Conservation (phyloP, 2,888 invertebrate genomes). For the Ramazzottius varieornatus region DNA sequence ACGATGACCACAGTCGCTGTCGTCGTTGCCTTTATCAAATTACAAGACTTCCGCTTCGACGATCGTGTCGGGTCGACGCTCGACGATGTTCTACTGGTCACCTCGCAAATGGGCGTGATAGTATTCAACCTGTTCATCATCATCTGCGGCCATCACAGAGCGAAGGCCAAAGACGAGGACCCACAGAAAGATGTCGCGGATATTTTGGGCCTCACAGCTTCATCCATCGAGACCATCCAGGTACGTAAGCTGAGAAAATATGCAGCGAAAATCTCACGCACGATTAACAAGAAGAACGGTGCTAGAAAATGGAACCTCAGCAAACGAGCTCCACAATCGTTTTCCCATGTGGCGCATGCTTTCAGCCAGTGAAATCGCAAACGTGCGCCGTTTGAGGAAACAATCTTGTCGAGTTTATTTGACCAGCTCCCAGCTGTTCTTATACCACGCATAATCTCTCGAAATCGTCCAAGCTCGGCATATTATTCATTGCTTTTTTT, state of each 20-base stretch:
- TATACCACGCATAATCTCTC: neutral
- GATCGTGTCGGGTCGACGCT: conserved; percentile 51
- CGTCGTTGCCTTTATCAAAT: conserved; percentile 44
- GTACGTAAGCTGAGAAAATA: neutral
- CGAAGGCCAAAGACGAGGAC: conserved; percentile 26
- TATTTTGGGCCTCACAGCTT: conserved; percentile 32
- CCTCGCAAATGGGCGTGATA: conserved; percentile 77
- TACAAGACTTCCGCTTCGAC: conserved; percentile 56
- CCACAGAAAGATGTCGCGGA: conserved; percentile 33
- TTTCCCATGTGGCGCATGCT: no score
- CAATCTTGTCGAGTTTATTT: no score
- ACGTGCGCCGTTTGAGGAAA: no score
- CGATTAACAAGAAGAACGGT: no score
- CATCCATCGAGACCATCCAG: conserved; percentile 35
- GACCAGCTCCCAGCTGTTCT: no score
- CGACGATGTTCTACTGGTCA: conserved; percentile 70
- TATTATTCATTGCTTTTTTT: neutral
- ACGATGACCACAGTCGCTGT: conserved; percentile 59
- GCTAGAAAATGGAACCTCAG: no score
- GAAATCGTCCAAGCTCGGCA: neutral
- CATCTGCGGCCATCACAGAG: conserved; percentile 65
- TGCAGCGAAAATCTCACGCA: neutral
- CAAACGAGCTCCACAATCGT: no score
- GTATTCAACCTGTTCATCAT: conserved; percentile 77
- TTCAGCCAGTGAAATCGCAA: no score